Evolutionary conservation across 2,888 invertebrate species (phyloP).

Genomic region (Epinotia brunnichana): DNA sequence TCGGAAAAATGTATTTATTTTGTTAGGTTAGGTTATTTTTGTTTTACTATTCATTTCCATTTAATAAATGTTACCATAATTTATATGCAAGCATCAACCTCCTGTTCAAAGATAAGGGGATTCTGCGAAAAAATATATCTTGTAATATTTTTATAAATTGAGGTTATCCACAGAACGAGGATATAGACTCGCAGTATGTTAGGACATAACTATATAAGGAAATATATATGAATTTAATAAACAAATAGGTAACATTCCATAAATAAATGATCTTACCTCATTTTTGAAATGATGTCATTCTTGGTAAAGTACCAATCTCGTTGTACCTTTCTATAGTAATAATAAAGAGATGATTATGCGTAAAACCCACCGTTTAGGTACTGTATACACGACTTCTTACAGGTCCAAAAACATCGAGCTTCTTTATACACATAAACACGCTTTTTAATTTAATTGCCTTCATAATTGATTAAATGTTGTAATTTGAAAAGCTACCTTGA

Average conservation of each 20-base stretch:
- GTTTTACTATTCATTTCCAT: too few relatives aligned
- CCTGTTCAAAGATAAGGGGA: too few relatives aligned
- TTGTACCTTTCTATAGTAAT: too few relatives aligned
- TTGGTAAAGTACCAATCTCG: too few relatives aligned
- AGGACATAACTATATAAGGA: too few relatives aligned
- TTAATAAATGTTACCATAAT: too few relatives aligned
- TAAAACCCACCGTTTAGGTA: too few relatives aligned
- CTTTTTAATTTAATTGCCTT: not conserved
- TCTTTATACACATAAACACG: not conserved
- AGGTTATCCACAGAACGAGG: not conserved
- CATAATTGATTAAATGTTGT: not conserved
- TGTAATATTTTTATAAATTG: not conserved
- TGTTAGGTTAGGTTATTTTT: not conserved
- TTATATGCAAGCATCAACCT: too few relatives aligned
- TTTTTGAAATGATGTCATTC: too few relatives aligned
- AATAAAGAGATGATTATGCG: too few relatives aligned
- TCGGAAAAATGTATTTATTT: not conserved
- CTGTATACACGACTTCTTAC: not conserved
- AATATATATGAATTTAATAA: not conserved
- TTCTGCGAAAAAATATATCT: too few relatives aligned
- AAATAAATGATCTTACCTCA: too few relatives aligned
- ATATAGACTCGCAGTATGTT: not conserved
- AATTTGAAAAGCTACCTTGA: not conserved
- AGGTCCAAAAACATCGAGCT: not conserved
- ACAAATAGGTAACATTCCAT: not conserved